Evolutionary conservation across 2,888 invertebrate species (phyloP).

Genomic region (Germaria angustata): DNA sequence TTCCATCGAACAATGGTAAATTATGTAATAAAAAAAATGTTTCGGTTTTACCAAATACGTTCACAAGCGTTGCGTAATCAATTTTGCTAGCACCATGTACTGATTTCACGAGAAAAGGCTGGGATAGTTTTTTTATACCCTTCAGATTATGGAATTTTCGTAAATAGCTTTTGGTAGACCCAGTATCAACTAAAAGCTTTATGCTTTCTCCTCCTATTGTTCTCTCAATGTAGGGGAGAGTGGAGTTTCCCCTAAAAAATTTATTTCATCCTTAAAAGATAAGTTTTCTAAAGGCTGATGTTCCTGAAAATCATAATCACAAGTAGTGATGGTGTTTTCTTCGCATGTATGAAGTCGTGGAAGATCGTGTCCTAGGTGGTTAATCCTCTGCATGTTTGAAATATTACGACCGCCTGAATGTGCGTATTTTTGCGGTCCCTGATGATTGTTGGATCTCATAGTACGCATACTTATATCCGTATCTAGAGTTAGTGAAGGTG

Average conservation of each 20-base stretch:
- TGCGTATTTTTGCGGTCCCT: too few relatives aligned
- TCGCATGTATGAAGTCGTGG: neutral
- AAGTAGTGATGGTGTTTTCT: too few relatives aligned
- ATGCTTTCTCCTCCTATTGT: constrained; percentile 25
- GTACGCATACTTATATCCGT: too few relatives aligned
- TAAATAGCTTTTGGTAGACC: constrained; percentile 59
- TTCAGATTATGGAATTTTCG: constrained; percentile 29
- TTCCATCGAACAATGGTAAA: constrained; percentile 58
- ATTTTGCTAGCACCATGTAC: constrained; percentile 38
- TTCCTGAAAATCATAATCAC: neutral
- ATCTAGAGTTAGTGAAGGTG: too few relatives aligned
- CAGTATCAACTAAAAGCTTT: constrained; percentile 54
- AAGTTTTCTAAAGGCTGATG: neutral
- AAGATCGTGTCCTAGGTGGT: neutral
- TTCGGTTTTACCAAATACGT: constrained; percentile 48
- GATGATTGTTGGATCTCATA: too few relatives aligned
- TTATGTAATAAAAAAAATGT: constrained; percentile 54
- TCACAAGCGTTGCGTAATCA: constrained; percentile 19
- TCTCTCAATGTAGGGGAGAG: constrained; percentile 29
- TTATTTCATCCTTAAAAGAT: constrained; percentile 31
- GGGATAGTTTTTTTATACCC: constrained; percentile 20
- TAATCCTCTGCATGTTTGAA: neutral
- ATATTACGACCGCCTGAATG: too few relatives aligned
- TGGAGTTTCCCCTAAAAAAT: constrained; percentile 51
- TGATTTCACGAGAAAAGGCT: constrained; percentile 42